Conservation (phyloP, 1,140 invertebrate genomes). For the Cecropterus lyciades region DNA sequence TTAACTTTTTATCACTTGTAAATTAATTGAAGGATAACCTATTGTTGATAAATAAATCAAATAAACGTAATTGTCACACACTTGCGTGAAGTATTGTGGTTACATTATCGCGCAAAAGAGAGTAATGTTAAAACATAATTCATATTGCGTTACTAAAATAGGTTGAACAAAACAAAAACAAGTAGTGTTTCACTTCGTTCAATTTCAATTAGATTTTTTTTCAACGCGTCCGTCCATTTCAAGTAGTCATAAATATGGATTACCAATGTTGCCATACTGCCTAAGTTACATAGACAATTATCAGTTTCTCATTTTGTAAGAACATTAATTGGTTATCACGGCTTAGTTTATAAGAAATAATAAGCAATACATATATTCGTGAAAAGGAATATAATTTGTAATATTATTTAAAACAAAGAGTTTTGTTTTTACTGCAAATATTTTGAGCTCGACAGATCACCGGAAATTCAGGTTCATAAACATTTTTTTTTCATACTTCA, state of each 20-base stretch:
- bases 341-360: neutral
- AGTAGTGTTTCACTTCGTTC: slow-evolving; percentile 35
- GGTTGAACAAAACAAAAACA: slow-evolving; percentile 35
- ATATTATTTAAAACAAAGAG: too few species aligned
- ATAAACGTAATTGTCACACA: slow-evolving; percentile 52
- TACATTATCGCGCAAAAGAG: slow-evolving; percentile 39
- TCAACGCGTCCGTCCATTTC: slow-evolving; percentile 54
- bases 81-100: slow-evolving; percentile 29
- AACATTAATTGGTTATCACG: neutral
- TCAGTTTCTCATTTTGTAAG: neutral
- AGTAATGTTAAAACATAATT: slow-evolving; percentile 17
- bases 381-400: too few species aligned
- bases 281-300: neutral
- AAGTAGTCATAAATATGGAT: slow-evolving; percentile 31
- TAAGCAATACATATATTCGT: too few species aligned
- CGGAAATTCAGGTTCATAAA: too few species aligned
- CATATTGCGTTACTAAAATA: slow-evolving; percentile 16
- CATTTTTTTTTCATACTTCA: too few species aligned
- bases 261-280: slow-evolving; percentile 25
- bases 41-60: slow-evolving; percentile 66
- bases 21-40: slow-evolving; percentile 51
- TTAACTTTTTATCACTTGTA: slow-evolving; percentile 29
- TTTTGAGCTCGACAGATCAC: too few species aligned
- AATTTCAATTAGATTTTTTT: slow-evolving; percentile 45
- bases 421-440: too few species aligned